Conservation (phyloP, 2,797 vertebrate genomes). For the Gobio occitaniae region DNA sequence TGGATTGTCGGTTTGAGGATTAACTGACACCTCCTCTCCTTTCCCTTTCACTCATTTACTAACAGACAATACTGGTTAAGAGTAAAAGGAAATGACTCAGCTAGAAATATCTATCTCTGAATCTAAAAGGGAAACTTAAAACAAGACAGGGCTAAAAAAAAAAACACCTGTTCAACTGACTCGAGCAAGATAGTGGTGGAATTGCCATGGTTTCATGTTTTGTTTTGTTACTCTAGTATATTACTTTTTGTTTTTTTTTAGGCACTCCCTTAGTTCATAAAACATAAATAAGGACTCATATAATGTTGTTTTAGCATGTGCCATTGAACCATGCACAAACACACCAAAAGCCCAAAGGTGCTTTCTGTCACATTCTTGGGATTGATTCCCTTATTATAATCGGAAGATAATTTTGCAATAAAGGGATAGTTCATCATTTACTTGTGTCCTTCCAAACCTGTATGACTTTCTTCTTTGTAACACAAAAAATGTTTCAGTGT, state of each 20-base stretch:
- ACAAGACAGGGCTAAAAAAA: conserved; percentile 58
- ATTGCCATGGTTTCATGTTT: conserved; percentile 67
- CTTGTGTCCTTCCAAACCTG: neutral
- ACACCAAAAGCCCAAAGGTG: conserved; percentile 3
- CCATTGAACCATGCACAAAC: conserved; percentile 64
- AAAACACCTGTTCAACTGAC: conserved; percentile 8
- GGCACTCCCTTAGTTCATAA: conserved; percentile 71
- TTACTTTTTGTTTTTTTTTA: conserved; percentile 57
- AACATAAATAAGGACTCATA: conserved; percentile 65
- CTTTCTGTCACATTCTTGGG: neutral
- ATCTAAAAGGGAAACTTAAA: conserved; percentile 55
- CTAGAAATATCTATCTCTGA: conserved; percentile 8
- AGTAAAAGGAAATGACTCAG: conserved; percentile 24
- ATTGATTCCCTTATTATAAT: neutral
- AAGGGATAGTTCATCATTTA: neutral
- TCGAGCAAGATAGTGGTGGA: neutral
- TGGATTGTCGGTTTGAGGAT: neutral
- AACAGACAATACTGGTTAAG: neutral
- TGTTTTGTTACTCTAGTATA: conserved; percentile 70
- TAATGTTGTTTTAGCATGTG: conserved; percentile 66
- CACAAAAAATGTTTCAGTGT: neutral
- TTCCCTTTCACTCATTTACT: neutral
- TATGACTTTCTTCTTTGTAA: neutral
- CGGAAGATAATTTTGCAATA: neutral
- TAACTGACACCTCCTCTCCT: neutral